Conservation (phyloP, 2,797 vertebrate species). For the Adelosebastes latens region DNA sequence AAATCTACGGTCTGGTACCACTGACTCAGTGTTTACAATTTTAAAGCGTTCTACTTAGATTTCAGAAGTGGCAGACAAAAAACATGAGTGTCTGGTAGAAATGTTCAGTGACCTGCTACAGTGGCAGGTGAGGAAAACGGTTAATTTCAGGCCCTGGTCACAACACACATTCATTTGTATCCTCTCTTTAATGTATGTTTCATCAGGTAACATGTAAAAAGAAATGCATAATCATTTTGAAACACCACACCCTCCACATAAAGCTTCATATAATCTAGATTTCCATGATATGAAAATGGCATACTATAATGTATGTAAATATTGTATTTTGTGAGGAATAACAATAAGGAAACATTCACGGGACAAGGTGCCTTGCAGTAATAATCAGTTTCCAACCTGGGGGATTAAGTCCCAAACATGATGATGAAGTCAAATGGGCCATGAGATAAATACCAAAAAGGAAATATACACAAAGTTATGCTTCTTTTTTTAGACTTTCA, state of each 20-base stretch:
- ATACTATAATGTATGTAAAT: slow-evolving; percentile 21
- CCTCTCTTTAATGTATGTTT: slow-evolving; percentile 8
- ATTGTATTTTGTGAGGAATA: neutral
- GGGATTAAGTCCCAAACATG: neutral
- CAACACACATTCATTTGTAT: neutral
- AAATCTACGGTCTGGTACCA: too few relatives aligned
- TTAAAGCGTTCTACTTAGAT: too few relatives aligned
- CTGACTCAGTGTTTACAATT: too few relatives aligned
- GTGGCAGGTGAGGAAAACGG: too few relatives aligned
- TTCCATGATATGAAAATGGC: slow-evolving; percentile 35
- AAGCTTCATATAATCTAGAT: slow-evolving; percentile 38
- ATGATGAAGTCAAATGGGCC: neutral
- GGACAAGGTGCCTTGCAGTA: neutral
- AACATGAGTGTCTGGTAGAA: too few relatives aligned
- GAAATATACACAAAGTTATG: neutral
- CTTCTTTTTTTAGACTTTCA: neutral
- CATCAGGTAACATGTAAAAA: slow-evolving; percentile 54
- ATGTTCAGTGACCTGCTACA: too few relatives aligned
- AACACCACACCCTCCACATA: slow-evolving; percentile 33
- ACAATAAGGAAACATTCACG: neutral
- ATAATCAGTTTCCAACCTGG: slow-evolving; percentile 16
- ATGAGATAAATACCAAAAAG: neutral
- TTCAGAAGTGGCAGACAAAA: too few relatives aligned
- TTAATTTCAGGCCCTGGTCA: too few relatives aligned
- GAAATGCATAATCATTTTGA: slow-evolving; percentile 37